Evolutionary conservation across 2,888 invertebrate species (phyloP).

Genomic region (Xestia ashworthii): DNA sequence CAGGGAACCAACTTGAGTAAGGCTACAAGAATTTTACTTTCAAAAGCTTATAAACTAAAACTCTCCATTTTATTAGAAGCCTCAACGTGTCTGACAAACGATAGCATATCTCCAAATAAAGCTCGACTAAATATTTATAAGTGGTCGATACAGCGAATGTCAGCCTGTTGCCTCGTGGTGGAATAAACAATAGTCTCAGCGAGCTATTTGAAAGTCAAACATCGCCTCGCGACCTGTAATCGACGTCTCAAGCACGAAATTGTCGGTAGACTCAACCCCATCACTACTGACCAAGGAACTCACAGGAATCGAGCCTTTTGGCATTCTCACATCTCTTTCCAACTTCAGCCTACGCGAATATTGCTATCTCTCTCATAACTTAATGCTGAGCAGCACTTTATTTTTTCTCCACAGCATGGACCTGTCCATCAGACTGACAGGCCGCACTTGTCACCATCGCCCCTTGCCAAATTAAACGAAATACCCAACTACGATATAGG

Average conservation of each 20-base stretch:
- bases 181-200: constrained; percentile 79
- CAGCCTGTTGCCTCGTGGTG: constrained; percentile 75
- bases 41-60: constrained; percentile 62
- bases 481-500: constrained; percentile 78
- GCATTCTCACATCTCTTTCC: constrained; percentile 71
- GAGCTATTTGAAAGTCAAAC: constrained; percentile 84
- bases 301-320: constrained; percentile 73
- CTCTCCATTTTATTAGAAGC: constrained; percentile 72
- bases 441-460: constrained; percentile 81
- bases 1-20: constrained; percentile 14
- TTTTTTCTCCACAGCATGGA: constrained; percentile 76
- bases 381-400: constrained; percentile 76
- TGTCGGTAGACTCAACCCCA: constrained; percentile 75
- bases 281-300: constrained; percentile 76
- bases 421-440: constrained; percentile 74
- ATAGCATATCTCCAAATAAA: constrained; percentile 81
- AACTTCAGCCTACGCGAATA: constrained; percentile 47
- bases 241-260: constrained; percentile 84
- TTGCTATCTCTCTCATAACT: constrained; percentile 69
- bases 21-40: constrained; percentile 53
- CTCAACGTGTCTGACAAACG: constrained; percentile 77
- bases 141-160: constrained; percentile 77
- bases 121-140: constrained; percentile 83
- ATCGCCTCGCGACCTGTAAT: constrained; percentile 78
- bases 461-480: constrained; percentile 84